Percentiles rank a stretch among this genome's conserved stretches.
These are phyloP conservation scores for Nasua narica DNA, from an alignment of 2,797 vertebrate genomes.

Conservation along the genomic window DNA sequence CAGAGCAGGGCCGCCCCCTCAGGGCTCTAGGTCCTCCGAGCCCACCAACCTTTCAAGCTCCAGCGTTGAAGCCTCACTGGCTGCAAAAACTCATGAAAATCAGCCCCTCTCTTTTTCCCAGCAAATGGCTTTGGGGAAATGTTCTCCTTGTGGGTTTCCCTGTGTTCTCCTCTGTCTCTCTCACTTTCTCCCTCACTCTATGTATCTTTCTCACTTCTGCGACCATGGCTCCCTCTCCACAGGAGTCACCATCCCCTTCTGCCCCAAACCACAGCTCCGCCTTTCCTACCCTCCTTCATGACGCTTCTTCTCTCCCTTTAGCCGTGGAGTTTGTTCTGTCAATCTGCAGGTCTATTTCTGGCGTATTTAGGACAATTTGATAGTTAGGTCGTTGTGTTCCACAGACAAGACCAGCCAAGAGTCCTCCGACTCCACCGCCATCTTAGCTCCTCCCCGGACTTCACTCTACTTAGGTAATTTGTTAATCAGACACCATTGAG, in stretches of 20 bases:
- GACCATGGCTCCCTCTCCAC: background rate
- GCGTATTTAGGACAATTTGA: background rate
- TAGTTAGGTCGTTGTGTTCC: background rate
- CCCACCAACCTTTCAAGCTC: background rate
- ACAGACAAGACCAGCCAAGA: background rate
- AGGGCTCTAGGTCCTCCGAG: background rate
- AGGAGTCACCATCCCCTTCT: background rate
- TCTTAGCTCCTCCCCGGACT: background rate
- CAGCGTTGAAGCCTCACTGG: background rate
- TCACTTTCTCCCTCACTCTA: background rate
- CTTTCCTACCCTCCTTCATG: background rate
- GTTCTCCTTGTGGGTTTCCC: background rate
- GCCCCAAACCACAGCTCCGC: background rate
- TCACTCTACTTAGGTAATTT: background rate
- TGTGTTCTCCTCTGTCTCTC: background rate
- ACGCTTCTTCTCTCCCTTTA: background rate
- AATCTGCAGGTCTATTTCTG: background rate
- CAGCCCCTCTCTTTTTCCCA: background rate
- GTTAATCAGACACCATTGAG: background rate
- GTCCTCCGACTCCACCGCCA: background rate
- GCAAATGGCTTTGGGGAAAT: background rate
- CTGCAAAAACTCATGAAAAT: background rate
- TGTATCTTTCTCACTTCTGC: background rate
- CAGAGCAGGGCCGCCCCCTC: too few relatives aligned
- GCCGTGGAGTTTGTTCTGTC: background rate